phyloP scores from a whole-genome alignment of 2,797 vertebrate genomes.

The Dicrostonyx torquatus region DNA sequence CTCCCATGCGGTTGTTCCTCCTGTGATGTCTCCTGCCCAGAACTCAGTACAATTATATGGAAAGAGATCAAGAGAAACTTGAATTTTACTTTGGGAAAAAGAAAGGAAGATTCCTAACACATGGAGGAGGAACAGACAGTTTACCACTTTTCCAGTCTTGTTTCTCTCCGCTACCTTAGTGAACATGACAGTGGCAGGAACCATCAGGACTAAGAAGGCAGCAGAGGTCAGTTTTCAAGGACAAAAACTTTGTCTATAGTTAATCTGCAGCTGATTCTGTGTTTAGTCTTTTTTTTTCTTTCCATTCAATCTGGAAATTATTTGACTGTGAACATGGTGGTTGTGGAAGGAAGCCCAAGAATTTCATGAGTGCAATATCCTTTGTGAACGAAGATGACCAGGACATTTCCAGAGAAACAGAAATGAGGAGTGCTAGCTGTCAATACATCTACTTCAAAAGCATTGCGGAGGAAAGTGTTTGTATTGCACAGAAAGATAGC shows the following conservation, averaged over 20 bases:
- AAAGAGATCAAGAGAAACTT: not conserved
- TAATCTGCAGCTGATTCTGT: not conserved
- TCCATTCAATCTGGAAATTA: not conserved
- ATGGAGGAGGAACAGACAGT: not conserved
- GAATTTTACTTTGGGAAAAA: not conserved
- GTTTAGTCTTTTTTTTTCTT: not conserved
- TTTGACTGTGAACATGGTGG: not conserved
- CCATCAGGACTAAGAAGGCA: not conserved
- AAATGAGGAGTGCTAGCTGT: not conserved
- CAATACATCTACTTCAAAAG: not conserved
- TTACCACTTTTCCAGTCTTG: not conserved
- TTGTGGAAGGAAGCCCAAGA: not conserved
- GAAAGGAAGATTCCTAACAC: not conserved
- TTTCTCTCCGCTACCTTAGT: not conserved
- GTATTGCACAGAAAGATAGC: not conserved
- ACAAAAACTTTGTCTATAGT: not conserved
- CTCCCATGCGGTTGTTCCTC: not conserved
- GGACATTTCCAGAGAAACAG: not conserved
- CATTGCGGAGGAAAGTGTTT: slow-evolving; percentile 3
- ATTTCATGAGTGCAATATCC: not conserved
- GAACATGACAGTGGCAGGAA: not conserved
- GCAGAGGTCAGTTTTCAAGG: not conserved
- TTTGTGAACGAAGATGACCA: not conserved
- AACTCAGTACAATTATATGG: not conserved
- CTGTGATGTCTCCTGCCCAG: not conserved